A percentile compares a stretch with the other conserved stretches of the same genome.
These are phyloP conservation scores for Catocala sponsa DNA, from an alignment of 2,888 invertebrate species.

Conservation along the genomic window DNA sequence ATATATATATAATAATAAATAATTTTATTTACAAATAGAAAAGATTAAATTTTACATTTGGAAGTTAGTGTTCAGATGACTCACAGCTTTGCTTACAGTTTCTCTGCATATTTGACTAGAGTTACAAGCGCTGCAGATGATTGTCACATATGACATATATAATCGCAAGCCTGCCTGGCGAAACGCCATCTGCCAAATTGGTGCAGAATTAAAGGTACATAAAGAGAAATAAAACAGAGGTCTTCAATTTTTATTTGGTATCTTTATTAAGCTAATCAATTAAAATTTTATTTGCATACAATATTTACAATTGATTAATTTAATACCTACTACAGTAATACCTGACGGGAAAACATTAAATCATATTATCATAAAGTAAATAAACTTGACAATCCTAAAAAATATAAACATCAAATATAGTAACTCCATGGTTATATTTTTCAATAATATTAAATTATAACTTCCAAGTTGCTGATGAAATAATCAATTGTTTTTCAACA, in stretches of 20 bases:
- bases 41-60: no score
- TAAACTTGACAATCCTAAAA: constrained; percentile 6
- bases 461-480: constrained; percentile 25
- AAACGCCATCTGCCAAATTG: no score
- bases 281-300: constrained; percentile 63
- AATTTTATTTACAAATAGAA: no score
- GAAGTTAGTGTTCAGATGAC: no score
- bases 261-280: constrained; percentile 75
- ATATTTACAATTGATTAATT: constrained; percentile 52
- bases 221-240: constrained; percentile 8
- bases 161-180: no score
- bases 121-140: no score
- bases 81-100: no score
- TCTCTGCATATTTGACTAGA: no score
- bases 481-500: constrained; percentile 22
- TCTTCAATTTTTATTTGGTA: constrained; percentile 37
- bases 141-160: no score
- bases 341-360: constrained; percentile 10
- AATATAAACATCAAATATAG: not conserved
- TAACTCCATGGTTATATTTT: not conserved
- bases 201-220: not conserved
- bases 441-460: constrained; percentile 3
- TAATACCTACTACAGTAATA: constrained; percentile 29
- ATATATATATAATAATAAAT: no score
- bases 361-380: not conserved